Evolutionary conservation across 2,888 invertebrate genomes (phyloP), one percentile per base, ranked within the genome.

Genomic region (Orthonevra nobilis): DNA sequence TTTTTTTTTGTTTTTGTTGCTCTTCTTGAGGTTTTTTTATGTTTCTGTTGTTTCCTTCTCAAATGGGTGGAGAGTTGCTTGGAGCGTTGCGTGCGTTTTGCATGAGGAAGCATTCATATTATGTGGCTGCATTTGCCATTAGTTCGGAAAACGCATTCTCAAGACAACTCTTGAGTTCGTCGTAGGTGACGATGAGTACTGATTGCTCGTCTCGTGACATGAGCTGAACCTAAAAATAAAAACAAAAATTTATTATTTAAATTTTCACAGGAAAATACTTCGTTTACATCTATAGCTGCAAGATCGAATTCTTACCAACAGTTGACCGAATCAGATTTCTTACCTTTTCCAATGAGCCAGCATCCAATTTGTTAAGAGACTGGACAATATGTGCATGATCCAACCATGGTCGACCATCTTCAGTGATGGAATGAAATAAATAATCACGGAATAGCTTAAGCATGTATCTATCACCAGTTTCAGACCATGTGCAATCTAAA

Each of bases 381-480:
- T 96, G 94, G 46, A 97, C 93, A 82, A 99, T 93, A 86, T 99
- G 99, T 56, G 97, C 95, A 92, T 98, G 94, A 90, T 99, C 99
- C 75, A 99, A 89, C 97, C 97, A 99, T 0, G 99, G 98, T 82
- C 94, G 92, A 4, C 97, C 97, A 85, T 97, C 97, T 77, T 94
- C 94, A 10, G 94, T 93, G 81, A 97, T 96, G 88, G 97, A 95
- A 90, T 99, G 99, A 90, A 99, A 99, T 85, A 99, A 91, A 88
- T 97, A 97, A 90, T 99, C 99, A 79, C 99, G 92, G 91, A 98
- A 99, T 87, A 99, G 90, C 90, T 99, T 99, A 89, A 99, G 90
- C 95, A 99, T 95, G 90, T 99, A 99, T 58, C 99, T 93, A 90
- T 99, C 97, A 14, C 98, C 99, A 15, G 98, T 99, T 90, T 99